A percentile compares a stretch with the other conserved stretches of the same genome.
phyloP scores from a whole-genome alignment of 92 coral and sea anemone genomes.

The Scolanthus callimorphus region DNA sequence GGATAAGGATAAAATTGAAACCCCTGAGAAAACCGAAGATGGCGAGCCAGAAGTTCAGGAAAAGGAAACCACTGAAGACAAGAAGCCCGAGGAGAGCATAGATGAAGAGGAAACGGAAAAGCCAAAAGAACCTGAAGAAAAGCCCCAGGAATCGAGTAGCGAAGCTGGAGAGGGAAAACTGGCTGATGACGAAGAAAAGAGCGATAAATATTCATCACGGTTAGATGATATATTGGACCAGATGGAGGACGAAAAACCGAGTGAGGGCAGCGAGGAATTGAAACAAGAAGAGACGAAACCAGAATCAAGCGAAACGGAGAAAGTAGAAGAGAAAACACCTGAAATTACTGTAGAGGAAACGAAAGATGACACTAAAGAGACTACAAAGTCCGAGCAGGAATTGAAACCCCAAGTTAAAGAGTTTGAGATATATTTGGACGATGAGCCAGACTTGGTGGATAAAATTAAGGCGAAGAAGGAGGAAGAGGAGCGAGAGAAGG shows the following conservation, averaged over 20 bases:
- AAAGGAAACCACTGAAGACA: slow-evolving; percentile 9
- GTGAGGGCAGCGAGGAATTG: slow-evolving; percentile 7
- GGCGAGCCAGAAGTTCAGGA: not conserved
- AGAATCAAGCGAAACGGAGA: no score
- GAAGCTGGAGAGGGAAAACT: slow-evolving; percentile 1
- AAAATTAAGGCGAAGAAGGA: slow-evolving; percentile 15
- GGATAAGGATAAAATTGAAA: no score
- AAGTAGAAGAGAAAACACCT: slow-evolving; percentile 5
- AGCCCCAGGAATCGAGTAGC: not conserved
- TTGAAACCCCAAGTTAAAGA: slow-evolving; percentile 15
- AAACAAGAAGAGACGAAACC: not conserved
- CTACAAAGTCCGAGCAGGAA: slow-evolving; percentile 6
- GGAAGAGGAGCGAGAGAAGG: slow-evolving; percentile 31
- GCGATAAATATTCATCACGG: slow-evolving; percentile 86
- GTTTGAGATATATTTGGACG: slow-evolving; percentile 18
- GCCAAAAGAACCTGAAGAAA: not conserved
- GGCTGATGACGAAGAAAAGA: slow-evolving; percentile 5
- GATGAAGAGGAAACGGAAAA: slow-evolving; percentile 2
- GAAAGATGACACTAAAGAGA: slow-evolving; percentile 14
- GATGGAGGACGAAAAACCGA: slow-evolving; percentile 38
- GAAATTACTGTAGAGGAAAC: slow-evolving; percentile 12
- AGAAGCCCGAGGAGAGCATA: not conserved
- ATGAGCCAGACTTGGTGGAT: slow-evolving; percentile 24
- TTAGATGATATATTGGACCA: slow-evolving; percentile 81
- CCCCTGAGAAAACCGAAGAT: slow-evolving; percentile 2